Base-by-base conservation (phyloP, 2,797 vertebrate genomes). In the Gymnothorax reevesii region DNA sequence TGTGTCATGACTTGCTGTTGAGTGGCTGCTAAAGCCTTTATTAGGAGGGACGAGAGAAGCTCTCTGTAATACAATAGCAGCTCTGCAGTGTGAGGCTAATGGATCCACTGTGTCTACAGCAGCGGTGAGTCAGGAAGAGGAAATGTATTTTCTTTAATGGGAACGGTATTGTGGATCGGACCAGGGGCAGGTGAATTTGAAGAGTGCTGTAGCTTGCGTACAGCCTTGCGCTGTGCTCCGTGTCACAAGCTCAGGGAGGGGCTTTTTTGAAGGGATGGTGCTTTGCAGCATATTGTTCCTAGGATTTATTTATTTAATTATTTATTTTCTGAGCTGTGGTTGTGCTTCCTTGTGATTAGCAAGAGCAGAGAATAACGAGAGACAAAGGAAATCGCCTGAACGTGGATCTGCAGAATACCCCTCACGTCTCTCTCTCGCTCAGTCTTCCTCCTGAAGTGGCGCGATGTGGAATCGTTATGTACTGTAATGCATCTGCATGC, bases 221-320 rank as follows among this genome's bases (percentile, higher is more conserved):
- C 75, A 54, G 77, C 52, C 25, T 8, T 90, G 89, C 89, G 89
- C 83, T 88, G 84, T 91, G 88, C 87, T 84, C 15, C 33, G 80
- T 75, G 79, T 75, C 90, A 88, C 89, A 91, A 87, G 89, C 88
- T 86, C 90, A 90, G 92, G 94, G 94, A 95, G 94, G 94, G 94
- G 94, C 93, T 93, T 93, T 93, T 93, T 87, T 89, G 89, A 89
- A 90, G 90, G 82, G 27, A 7, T 59, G 55, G 54, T 54, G 57
- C 54, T 57, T 89, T 94, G 92, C 93, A 94, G 94, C 94, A 95
- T 94, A 92, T 93, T 93, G 93, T 94, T 88, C 89, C 33, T 89
- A 88, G 91, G 90, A 92, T 64, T 64, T 60, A 12, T 64, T 64
- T 64, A 20, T 64, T 64, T n/a, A 42, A 42, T 86, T 89, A 90